Conservation (phyloP, 2,113 vertebrate genomes). For the Entelurus aequoreus region DNA sequence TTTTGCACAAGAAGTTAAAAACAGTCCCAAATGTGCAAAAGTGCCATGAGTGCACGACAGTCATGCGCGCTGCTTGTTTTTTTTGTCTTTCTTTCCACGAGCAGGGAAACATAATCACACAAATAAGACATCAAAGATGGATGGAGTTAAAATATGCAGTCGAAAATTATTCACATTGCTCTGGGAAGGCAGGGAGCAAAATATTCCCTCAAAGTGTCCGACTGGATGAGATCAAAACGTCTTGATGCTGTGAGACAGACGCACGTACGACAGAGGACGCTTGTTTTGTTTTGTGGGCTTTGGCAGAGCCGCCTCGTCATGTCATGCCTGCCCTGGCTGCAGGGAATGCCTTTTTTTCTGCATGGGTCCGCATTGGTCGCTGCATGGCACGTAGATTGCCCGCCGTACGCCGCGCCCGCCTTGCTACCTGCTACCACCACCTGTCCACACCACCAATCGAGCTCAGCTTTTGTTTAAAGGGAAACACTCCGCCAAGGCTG, state of each 20-base stretch:
- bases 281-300: constrained; percentile 38
- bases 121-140: constrained; percentile 81
- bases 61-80: constrained; percentile 41
- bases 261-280: constrained; percentile 16
- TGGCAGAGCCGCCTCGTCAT: constrained; percentile 42
- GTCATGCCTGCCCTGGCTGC: constrained; percentile 41
- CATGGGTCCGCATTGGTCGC: constrained; percentile 29
- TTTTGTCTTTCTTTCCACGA: constrained; percentile 30
- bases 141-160: constrained; percentile 75
- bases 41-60: constrained; percentile 61
- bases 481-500: too few species aligned
- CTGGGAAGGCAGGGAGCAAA: constrained; percentile 68
- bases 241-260: constrained; percentile 41
- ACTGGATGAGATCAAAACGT: constrained; percentile 69
- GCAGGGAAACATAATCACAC: constrained; percentile 72
- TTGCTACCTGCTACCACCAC: constrained; percentile 11
- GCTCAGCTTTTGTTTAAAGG: constrained; percentile 37
- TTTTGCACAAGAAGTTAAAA: constrained; percentile 34
- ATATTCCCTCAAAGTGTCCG: constrained; percentile 74
- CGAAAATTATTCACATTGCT: constrained; percentile 73
- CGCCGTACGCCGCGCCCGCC: constrained; percentile 32
- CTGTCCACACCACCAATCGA: constrained; percentile 11
- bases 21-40: constrained; percentile 54
- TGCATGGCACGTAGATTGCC: constrained; percentile 37
- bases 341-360: constrained; percentile 36